A percentile compares a stretch with the other conserved stretches of the same genome.
phyloP scores from a whole-genome alignment of 2,888 invertebrate genomes.

The Zhuqinia jingwanae region DNA sequence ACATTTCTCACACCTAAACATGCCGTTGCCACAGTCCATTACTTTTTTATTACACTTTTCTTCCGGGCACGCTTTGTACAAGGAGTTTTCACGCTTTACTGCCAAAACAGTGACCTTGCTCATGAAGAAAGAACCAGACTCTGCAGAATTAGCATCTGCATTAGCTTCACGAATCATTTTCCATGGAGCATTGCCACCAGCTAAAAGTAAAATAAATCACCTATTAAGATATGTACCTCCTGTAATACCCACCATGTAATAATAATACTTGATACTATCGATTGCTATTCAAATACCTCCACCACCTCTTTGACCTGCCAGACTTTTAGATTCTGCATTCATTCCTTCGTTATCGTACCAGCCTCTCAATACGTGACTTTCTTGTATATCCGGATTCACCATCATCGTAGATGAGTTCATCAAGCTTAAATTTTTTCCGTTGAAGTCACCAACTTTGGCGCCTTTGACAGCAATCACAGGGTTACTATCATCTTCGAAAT shows the following conservation, averaged over 20 bases:
- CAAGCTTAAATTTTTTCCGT: conserved; percentile 84
- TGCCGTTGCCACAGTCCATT: conserved; percentile 92
- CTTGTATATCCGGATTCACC: conserved; percentile 93
- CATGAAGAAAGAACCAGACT: conserved; percentile 91
- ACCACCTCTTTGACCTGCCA: conserved; percentile 81
- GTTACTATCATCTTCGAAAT: conserved; percentile 88
- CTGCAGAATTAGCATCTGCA: conserved; percentile 84
- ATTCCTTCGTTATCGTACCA: conserved; percentile 94
- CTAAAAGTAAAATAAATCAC: neutral
- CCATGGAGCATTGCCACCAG: conserved; percentile 84
- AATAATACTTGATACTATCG: no score
- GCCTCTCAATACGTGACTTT: conserved; percentile 91
- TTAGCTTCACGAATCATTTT: conserved; percentile 89
- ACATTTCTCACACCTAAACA: conserved; percentile 98
- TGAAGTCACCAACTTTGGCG: conserved; percentile 92
- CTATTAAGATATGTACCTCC: neutral
- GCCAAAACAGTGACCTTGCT: conserved; percentile 89
- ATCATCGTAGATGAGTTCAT: conserved; percentile 83
- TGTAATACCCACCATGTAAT: neutral
- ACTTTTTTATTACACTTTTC: conserved; percentile 97
- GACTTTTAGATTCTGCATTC: conserved; percentile 84
- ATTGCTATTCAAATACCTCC: conserved; percentile 72
- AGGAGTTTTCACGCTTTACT: conserved; percentile 89
- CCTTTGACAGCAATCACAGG: conserved; percentile 94
- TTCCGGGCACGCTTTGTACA: conserved; percentile 95